These are phyloP conservation scores for Umimayanthus kanabou DNA, from an alignment of 92 coral and sea anemone species.

Conservation along the genomic window DNA sequence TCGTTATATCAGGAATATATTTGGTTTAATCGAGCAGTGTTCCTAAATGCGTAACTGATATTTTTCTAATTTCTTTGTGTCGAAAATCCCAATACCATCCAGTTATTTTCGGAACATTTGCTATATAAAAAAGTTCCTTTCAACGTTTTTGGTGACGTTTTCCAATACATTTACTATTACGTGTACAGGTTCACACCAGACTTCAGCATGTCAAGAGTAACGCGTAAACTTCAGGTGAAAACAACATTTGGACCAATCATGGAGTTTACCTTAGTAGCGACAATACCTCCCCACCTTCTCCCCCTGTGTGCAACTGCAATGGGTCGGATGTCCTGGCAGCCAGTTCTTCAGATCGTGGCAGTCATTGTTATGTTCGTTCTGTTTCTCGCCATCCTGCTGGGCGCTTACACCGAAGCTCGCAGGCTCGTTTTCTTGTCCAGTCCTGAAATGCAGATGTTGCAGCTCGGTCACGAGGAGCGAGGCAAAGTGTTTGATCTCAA, in stretches of 20 bases:
- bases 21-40: too few species aligned
- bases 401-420: constrained; percentile 92
- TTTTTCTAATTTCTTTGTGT: too few species aligned
- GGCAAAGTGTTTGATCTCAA: constrained; percentile 86
- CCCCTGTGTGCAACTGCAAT: constrained; percentile 95
- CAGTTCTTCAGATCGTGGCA: constrained; percentile 65
- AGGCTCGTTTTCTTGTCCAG: constrained; percentile 74
- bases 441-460: constrained; percentile 58
- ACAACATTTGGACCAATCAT: constrained; percentile 88
- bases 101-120: too few species aligned
- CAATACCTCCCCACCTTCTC: constrained; percentile 96
- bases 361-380: constrained; percentile 72
- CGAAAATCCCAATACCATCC: too few species aligned
- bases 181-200: constrained; percentile 90
- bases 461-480: constrained; percentile 68
- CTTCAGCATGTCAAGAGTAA: constrained; percentile 95
- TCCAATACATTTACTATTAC: not conserved
- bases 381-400: constrained; percentile 70
- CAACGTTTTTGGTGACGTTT: not conserved
- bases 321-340: constrained; percentile 94
- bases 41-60: too few species aligned
- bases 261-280: constrained; percentile 95
- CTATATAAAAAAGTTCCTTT: not conserved
- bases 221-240: constrained; percentile 87
- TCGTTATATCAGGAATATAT: too few species aligned